Conservation (phyloP, 2,113 vertebrate genomes). For the Engraulis encrasicolus region DNA sequence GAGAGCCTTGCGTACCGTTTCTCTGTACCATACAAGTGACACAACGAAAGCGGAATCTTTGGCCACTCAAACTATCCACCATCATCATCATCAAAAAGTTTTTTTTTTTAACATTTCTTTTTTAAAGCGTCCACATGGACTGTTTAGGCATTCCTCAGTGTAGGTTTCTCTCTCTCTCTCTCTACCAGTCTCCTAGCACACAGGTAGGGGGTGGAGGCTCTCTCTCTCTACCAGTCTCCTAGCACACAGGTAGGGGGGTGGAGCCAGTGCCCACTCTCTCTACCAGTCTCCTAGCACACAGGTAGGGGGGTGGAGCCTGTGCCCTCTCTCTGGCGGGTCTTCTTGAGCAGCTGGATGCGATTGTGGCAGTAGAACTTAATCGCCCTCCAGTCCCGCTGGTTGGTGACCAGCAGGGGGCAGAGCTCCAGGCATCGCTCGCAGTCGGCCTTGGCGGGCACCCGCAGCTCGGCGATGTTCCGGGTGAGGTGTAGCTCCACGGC, state of each 20-base stretch:
- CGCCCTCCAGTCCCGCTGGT: slow-evolving; percentile 79
- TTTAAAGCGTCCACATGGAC: too few species aligned
- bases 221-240: slow-evolving; percentile 44
- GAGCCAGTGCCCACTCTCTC: slow-evolving; percentile 62
- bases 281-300: slow-evolving; percentile 80
- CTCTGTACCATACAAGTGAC: background rate
- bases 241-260: slow-evolving; percentile 68
- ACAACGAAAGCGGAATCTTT: background rate
- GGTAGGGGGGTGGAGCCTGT: too few species aligned
- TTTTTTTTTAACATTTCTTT: background rate
- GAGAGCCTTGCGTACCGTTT: background rate
- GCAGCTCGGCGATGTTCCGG: slow-evolving; percentile 74
- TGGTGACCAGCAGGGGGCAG: slow-evolving; percentile 78
- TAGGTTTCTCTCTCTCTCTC: background rate
- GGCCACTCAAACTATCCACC: slow-evolving; percentile 3
- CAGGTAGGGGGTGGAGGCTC: too few species aligned
- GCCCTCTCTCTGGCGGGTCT: slow-evolving; percentile 66
- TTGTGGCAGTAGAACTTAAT: slow-evolving; percentile 83
- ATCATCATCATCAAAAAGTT: too few species aligned
- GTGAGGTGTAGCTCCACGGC: slow-evolving; percentile 79
- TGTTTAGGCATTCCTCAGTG: too few species aligned
- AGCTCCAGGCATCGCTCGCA: slow-evolving; percentile 79
- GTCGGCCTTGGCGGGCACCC: slow-evolving; percentile 78
- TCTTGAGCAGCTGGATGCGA: slow-evolving; percentile 80
- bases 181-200: background rate